Conservation (phyloP, 2,113 vertebrate genomes). For the Seriola quinqueradiata region DNA sequence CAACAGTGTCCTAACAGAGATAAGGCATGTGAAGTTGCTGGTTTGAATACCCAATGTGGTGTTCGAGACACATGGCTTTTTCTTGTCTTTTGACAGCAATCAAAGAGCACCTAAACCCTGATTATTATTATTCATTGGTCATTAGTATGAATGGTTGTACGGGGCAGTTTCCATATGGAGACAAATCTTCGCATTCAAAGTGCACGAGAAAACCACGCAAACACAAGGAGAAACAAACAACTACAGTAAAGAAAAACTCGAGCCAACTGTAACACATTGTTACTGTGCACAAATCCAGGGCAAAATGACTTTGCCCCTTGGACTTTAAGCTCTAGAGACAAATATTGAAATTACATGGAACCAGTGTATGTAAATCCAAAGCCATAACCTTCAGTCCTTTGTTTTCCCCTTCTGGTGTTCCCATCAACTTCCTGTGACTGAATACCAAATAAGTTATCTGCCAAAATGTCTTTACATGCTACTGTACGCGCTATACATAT, state of each 20-base stretch:
- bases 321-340: conserved; percentile 1
- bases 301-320: neutral
- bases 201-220: neutral
- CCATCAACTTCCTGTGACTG: neutral
- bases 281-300: neutral
- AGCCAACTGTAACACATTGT: neutral
- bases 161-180: neutral
- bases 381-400: conserved; percentile 7
- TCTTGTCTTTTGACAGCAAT: neutral
- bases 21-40: neutral
- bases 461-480: neutral
- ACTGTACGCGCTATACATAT: neutral
- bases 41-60: neutral
- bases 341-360: neutral
- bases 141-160: neutral
- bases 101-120: neutral
- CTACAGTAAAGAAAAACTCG: too few relatives aligned
- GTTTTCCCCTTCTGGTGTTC: conserved; percentile 2
- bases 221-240: neutral
- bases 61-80: neutral
- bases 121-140: neutral
- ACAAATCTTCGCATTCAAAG: neutral
- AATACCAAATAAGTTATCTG: neutral
- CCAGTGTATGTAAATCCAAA: conserved; percentile 5
- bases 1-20: neutral